phyloP scores from a whole-genome alignment of 2,113 vertebrate species.

The Boleophthalmus pectinirostris region DNA sequence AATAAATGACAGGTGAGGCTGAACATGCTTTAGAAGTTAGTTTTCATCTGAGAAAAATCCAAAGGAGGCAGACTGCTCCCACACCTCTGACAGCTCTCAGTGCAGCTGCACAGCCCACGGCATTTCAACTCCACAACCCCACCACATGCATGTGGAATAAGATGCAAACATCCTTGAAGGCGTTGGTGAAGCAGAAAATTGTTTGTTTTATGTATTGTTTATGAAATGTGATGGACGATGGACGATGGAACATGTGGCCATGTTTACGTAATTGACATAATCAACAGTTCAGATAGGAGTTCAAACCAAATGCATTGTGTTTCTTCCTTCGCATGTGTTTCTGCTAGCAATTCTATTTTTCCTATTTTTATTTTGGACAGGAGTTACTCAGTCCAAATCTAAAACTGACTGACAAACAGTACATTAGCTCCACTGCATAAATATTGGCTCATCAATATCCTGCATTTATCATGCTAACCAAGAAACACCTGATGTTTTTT shows the following conservation, averaged over 20 bases:
- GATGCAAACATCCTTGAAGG: neutral
- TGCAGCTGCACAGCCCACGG: constrained; percentile 3
- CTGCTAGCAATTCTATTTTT: neutral
- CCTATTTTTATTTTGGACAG: neutral
- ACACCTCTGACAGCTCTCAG: neutral
- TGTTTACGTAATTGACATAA: neutral
- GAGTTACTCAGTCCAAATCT: neutral
- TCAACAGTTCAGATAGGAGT: neutral
- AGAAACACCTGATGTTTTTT: too few species aligned
- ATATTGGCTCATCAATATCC: constrained; percentile 3
- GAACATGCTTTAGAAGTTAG: neutral
- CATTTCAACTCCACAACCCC: neutral
- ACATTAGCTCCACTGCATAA: neutral
- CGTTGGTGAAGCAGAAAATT: neutral
- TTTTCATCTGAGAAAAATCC: neutral
- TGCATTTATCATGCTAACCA: neutral
- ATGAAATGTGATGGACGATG: neutral
- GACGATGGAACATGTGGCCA: neutral
- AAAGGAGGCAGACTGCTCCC: neutral
- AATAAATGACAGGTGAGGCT: neutral
- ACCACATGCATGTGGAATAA: neutral
- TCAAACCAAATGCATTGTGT: too few species aligned
- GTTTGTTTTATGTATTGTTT: neutral
- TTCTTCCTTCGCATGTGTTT: neutral
- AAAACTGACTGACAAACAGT: neutral